Percentiles rank a stretch among this genome's conserved stretches.
Evolutionary conservation across 2,797 vertebrate genomes (phyloP).

Genomic region (Falco biarmicus): DNA sequence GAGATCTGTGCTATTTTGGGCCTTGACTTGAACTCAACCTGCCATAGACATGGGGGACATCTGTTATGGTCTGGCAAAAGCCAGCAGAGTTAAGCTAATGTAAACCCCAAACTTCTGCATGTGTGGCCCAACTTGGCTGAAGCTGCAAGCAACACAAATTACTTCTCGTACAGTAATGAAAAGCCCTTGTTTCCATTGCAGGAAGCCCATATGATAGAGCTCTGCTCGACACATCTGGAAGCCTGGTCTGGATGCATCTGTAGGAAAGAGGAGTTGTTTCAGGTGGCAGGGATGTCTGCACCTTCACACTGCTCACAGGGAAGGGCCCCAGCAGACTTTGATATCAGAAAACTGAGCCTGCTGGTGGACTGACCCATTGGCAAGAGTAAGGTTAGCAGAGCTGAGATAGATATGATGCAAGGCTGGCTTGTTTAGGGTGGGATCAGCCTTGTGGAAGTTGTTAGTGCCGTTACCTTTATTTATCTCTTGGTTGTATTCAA

Average conservation of each 20-base stretch:
- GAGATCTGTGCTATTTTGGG: constrained; percentile 9
- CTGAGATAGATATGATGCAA: accelerated
- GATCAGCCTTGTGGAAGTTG: background rate
- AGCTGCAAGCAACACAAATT: constrained; percentile 45
- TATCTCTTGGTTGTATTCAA: background rate
- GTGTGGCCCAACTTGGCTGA: constrained; percentile 37
- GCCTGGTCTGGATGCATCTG: background rate
- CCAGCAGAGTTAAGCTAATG: constrained; percentile 1
- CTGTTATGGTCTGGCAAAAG: constrained; percentile 41
- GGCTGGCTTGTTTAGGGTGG: background rate
- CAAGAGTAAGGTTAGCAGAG: background rate
- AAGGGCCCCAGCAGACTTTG: background rate
- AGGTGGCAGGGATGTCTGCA: background rate
- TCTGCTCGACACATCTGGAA: background rate
- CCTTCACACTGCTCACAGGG: background rate
- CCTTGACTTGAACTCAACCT: constrained; percentile 13
- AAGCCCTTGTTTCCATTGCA: constrained; percentile 1
- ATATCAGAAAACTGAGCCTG: background rate
- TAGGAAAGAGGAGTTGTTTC: background rate
- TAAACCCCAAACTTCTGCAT: constrained; percentile 42
- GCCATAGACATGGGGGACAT: constrained; percentile 27
- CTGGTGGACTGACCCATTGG: background rate
- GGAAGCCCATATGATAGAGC: background rate
- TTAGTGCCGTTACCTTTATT: background rate
- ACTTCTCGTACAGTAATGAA: background rate